A percentile compares a stretch with the other conserved stretches of the same genome.
Evolutionary conservation across 2,888 invertebrate genomes (phyloP).

Genomic region (Ceraclea dissimilis): DNA sequence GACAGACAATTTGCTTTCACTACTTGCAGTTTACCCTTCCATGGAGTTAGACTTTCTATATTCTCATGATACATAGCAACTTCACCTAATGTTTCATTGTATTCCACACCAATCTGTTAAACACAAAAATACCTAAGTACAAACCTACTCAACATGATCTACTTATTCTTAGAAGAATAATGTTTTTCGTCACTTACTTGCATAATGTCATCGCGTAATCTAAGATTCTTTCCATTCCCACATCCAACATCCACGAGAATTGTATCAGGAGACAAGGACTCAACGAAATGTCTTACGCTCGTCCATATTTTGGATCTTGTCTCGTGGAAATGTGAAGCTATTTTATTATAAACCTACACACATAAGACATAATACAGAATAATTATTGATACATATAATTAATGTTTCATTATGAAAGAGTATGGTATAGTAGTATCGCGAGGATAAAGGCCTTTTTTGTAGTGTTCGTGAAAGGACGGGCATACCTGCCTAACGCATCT

Average conservation of each 20-base stretch:
- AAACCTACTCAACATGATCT: too few species aligned
- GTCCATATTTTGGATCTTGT: constrained; percentile 96
- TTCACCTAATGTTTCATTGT: constrained; percentile 61
- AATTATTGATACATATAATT: too few species aligned
- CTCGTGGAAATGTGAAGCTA: constrained; percentile 89
- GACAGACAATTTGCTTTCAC: constrained; percentile 69
- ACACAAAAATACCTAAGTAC: constrained; percentile 16
- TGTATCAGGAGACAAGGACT: constrained; percentile 56
- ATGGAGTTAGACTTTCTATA: constrained; percentile 20
- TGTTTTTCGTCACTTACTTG: constrained; percentile 45
- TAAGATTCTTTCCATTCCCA: constrained; percentile 96
- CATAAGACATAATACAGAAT: constrained; percentile 6
- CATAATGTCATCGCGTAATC: constrained; percentile 48
- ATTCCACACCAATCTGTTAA: constrained; percentile 54
- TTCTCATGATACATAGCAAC: constrained; percentile 45
- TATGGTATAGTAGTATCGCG: too few species aligned
- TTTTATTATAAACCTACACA: constrained; percentile 77
- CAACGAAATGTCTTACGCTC: constrained; percentile 72
- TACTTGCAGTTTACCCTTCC: constrained; percentile 47
- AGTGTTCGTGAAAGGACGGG: too few species aligned
- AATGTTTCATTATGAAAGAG: neutral
- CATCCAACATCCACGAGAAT: constrained; percentile 89
- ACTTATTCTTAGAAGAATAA: too few species aligned
- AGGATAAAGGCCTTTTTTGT: too few species aligned
- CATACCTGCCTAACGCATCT: too few species aligned